phyloP scores from a whole-genome alignment of 2,797 vertebrate genomes.

The Sebastiscus albofasciatus region DNA sequence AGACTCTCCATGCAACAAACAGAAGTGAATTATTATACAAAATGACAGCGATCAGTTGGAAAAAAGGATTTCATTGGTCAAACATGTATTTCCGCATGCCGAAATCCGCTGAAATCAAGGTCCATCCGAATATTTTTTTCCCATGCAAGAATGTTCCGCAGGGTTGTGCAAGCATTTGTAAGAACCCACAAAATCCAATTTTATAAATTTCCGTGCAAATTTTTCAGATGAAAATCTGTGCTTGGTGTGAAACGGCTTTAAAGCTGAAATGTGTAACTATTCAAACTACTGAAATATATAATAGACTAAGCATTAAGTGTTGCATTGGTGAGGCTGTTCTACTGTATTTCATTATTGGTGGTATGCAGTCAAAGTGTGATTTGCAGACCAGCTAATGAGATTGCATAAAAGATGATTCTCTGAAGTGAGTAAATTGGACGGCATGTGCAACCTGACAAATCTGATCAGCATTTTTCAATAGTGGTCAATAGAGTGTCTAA shows the following conservation, averaged over 20 bases:
- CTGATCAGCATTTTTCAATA: neutral
- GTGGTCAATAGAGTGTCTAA: neutral
- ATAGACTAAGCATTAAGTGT: neutral
- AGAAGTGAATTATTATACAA: too few relatives aligned
- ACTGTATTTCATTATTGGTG: neutral
- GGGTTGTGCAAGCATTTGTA: rapidly evolving
- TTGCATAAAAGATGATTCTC: neutral
- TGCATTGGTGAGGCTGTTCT: neutral
- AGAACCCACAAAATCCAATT: too few relatives aligned
- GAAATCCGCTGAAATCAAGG: too few relatives aligned
- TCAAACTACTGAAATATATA: neutral
- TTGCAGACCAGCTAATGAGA: neutral
- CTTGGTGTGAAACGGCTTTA: neutral
- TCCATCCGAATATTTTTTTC: too few relatives aligned
- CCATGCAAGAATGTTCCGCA: too few relatives aligned
- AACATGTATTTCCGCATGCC: too few relatives aligned
- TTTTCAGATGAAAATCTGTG: too few relatives aligned
- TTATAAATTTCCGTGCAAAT: too few relatives aligned
- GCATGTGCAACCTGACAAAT: neutral
- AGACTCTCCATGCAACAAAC: too few relatives aligned
- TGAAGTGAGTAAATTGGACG: neutral
- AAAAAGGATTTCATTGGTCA: too few relatives aligned
- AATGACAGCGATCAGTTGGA: too few relatives aligned
- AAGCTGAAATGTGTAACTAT: neutral
- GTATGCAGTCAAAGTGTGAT: neutral